Evolutionary conservation across 2,113 vertebrate species (phyloP), one percentile per base, ranked within the genome.

Genomic region (Saccopteryx bilineata): DNA sequence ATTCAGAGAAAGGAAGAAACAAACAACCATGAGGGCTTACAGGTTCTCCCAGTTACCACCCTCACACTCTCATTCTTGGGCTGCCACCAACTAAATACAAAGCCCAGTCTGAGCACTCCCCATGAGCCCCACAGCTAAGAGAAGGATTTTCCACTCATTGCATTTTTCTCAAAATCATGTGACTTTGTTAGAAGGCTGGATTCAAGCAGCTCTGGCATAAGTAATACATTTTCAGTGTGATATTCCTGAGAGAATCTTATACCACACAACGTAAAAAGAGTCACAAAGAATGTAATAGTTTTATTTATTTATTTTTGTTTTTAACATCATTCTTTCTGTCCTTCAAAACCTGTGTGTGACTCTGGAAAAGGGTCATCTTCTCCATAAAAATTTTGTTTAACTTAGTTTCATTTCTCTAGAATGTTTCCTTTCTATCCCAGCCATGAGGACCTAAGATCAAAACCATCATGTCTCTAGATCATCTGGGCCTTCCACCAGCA

Each of bases 91-190:
- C 4, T 65, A 50, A 50, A 65, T 28, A 14, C 69, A 54, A n/a
- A 7, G 14, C 0, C 61, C 21, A 12, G 0, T 0, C 26, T 28
- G 9, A 28, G 6, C 21, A 28, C 28, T 81, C 39, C 7, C 24
- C 4, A 2, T 17, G 18, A 86, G 50, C 39, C 76, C 46, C 81
- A 58, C 15, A 33, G 52, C 26, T 5, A 46, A 69, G n/a, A 52
- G 50, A 12, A 72, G 52, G 68, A 74, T 52, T 65, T 85, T 33
- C 74, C 26, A 65, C 9, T 7, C n/a, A 78, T n/a, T 68, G n/a
- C n/a, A 68, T 65, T 79, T 71, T 50, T 31, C 1, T 76, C 75
- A 54, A 65, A 66, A 82, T 56, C 52, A 74, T 17, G 13, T 21
- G 17, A 65, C 24, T 26, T 92, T 80, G 46, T 33, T 61, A 81